Evolutionary conservation across 2,888 invertebrate genomes (phyloP).

Genomic region (Cantharis rufa): DNA sequence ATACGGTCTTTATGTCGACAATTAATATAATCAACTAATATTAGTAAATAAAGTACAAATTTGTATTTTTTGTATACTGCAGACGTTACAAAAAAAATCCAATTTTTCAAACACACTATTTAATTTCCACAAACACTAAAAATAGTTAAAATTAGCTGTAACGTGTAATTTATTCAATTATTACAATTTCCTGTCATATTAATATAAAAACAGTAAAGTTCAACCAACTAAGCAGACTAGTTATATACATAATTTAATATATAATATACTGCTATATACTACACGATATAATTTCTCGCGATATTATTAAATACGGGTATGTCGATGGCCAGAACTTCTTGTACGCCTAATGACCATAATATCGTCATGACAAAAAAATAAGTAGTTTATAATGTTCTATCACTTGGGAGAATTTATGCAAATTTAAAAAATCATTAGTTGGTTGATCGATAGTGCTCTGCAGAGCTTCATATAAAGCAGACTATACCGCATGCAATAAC

Average conservation of each 20-base stretch:
- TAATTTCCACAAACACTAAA: not conserved
- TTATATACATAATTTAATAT: not conserved
- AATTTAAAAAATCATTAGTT: not conserved
- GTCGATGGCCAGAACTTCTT: not conserved
- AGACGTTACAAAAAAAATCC: not conserved
- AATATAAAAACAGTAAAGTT: constrained; percentile 21
- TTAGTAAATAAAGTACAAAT: not conserved
- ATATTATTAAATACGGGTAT: constrained; percentile 5
- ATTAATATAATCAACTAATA: not conserved
- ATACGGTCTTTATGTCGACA: not conserved
- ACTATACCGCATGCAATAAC: not conserved
- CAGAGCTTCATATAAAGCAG: not conserved
- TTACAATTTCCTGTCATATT: constrained; percentile 23
- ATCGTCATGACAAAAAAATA: not conserved
- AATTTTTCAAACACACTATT: not conserved
- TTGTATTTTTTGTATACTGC: not conserved
- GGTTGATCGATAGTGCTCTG: not conserved
- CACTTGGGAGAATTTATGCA: not conserved
- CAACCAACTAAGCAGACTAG: constrained; percentile 11
- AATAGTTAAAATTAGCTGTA: not conserved
- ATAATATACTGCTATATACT: not conserved
- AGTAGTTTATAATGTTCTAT: not conserved
- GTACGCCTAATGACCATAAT: not conserved
- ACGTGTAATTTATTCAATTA: constrained; percentile 22
- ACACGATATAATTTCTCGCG: not conserved